Evolutionary conservation across 2,113 vertebrate genomes (phyloP), one percentile per base, ranked within the genome.

Genomic region (Copsychus sechellarum): DNA sequence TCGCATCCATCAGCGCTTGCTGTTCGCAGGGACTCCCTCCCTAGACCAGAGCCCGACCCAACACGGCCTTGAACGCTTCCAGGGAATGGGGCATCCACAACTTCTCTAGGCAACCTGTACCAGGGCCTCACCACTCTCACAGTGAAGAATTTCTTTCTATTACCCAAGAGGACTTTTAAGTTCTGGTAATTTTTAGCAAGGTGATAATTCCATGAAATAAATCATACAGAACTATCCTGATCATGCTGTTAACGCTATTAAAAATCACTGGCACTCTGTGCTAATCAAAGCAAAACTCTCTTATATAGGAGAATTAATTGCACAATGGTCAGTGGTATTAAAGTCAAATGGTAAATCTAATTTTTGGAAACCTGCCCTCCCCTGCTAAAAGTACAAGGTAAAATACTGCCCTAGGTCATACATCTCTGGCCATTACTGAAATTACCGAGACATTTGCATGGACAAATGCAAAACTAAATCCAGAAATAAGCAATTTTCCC

Each of bases 181-280:
- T 88, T 73, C 6, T 12, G 4, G 24, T 26, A 28, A 4, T 21
- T 77, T 82, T 69, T 50, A 74, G 31, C 25, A 4, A 74, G 7
- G 6, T 23, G 13, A 20, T 67, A 84, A 84, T 15, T 17, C 9
- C 12, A 51, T 34, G 48, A 89, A 73, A 57, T 11, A 15, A 54
- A 33, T 38, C 14, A 31, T 14, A 80, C 5, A 2, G 33, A 77
- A 26, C 12, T 40, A 13, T 1, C 1, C 33, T 36, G 15, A 34
- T 72, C 33, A 29, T 6, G 5, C 9, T 69, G 29, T 57, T 73
- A n/a, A 65, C 2, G 5, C 11, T 29, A 31, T 12, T 56, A 51
- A 67, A 40, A 54, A 31, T 4, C 1, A 2, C 16, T 36, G 24
- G 2, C 26, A 33, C 15, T 8, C n/a, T 6, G 6, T 2, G 1